phyloP scores from a whole-genome alignment of 2,113 vertebrate species.

The Caranx ignobilis region DNA sequence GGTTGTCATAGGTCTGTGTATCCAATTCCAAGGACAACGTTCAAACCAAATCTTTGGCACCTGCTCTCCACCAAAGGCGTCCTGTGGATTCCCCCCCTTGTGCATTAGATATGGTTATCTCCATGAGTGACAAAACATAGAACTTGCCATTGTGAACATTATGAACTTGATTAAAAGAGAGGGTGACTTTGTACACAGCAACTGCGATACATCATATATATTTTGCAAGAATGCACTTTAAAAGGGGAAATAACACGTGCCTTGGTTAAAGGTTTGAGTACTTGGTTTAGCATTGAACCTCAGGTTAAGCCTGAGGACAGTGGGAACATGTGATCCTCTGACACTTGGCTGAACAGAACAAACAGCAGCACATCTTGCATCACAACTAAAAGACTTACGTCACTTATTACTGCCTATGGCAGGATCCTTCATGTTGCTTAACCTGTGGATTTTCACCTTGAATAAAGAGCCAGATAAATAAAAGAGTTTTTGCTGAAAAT shows the following conservation, averaged over 20 bases:
- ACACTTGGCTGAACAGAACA: conserved; percentile 52
- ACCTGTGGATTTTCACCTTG: conserved; percentile 83
- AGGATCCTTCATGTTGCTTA: conserved; percentile 62
- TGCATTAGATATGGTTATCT: conserved; percentile 49
- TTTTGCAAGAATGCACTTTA: conserved; percentile 65
- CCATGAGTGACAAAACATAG: conserved; percentile 28
- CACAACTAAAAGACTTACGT: conserved; percentile 47
- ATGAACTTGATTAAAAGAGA: conserved; percentile 18
- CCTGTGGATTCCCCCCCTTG: conserved; percentile 54
- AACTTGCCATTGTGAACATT: conserved; percentile 30
- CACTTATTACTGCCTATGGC: conserved; percentile 56
- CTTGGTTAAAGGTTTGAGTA: conserved; percentile 46
- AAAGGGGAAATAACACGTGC: conserved; percentile 54
- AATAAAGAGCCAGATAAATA: conserved; percentile 74
- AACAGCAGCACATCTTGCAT: conserved; percentile 48
- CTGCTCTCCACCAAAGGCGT: conserved; percentile 46
- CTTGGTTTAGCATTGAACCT: conserved; percentile 41
- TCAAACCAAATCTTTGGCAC: conserved; percentile 26
- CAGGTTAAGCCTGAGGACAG: conserved; percentile 44
- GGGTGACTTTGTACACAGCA: conserved; percentile 36
- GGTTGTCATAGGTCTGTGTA: conserved; percentile 45
- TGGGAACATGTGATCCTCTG: conserved; percentile 42
- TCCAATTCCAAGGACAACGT: conserved; percentile 43
- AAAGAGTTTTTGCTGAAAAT: conserved; percentile 56
- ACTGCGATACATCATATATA: conserved; percentile 25